A percentile compares a stretch with the other conserved stretches of the same genome.
These are phyloP conservation scores for Myanophis thanlyinensis DNA, from an alignment of 2,113 vertebrate species.

Conservation along the genomic window DNA sequence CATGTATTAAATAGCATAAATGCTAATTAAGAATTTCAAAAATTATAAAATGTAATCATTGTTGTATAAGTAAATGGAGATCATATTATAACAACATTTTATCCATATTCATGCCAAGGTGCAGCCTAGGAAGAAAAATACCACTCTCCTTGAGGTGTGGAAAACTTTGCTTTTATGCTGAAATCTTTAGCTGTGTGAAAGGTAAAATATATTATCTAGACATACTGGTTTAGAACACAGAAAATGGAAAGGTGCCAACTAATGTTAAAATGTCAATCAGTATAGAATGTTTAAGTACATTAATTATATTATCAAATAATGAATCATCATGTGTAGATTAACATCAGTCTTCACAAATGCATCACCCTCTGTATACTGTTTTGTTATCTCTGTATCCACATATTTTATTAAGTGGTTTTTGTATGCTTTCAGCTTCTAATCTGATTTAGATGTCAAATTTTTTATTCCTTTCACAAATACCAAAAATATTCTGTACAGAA, in stretches of 20 bases:
- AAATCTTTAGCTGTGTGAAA: neutral
- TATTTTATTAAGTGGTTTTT: neutral
- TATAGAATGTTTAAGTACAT: constrained; percentile 8
- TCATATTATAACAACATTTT: neutral
- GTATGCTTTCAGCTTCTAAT: neutral
- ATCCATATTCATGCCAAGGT: neutral
- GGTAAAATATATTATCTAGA: neutral
- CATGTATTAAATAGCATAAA: neutral
- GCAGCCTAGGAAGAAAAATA: neutral
- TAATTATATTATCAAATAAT: constrained; percentile 12
- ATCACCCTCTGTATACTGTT: neutral
- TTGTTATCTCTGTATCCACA: neutral
- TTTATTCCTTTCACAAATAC: neutral
- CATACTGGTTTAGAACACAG: neutral
- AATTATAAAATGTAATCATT: neutral
- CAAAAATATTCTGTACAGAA: neutral
- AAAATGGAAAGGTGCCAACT: constrained; percentile 3
- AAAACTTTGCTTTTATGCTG: neutral
- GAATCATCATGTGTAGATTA: neutral
- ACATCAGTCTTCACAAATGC: neutral
- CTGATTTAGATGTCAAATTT: neutral
- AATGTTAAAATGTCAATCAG: neutral
- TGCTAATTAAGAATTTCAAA: neutral
- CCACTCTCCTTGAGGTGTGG: neutral
- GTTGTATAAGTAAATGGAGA: neutral